Evolutionary conservation across 2,888 invertebrate genomes (phyloP), one percentile per base, ranked within the genome.

Genomic region (Phengaris alcon): DNA sequence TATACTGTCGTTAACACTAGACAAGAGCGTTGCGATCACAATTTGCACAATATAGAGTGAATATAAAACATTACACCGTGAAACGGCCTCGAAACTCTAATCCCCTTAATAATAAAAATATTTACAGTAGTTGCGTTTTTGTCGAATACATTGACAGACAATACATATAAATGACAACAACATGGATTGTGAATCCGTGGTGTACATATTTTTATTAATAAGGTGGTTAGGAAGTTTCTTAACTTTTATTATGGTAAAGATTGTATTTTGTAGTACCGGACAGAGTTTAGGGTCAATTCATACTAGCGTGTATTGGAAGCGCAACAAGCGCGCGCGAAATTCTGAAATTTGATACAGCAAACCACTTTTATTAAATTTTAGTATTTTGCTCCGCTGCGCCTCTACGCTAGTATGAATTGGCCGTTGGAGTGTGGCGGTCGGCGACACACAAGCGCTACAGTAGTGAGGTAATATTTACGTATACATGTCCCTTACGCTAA

Each of bases 381-480:
- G 2, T 10, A 64, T 35, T 22, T 9, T 10, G 59, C 35, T 59
- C 9, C 22, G 22, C 22, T 9, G 22, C 15, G 22, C 5, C 59
- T 52, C 10, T 5, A 9, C 35, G 64, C 64, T 44, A 22, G 51
- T 72, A 12, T 35, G 52, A n/a, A 12, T 22, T 12, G 22, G n/a
- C 51, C 13, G n/a, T 13, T 0, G 4, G 9, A 15, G 35, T 35
- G 52, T 54, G 35, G 15, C 6, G 12, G 51, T 70, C 15, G 10
- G 12, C 54, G 52, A 69, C 69, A 46, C 74, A 75, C 74, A 77
- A 77, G 77, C 77, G 76, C 75, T 75, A 75, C 68, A 82, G 85
- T 88, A 89, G 84, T 94, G 95, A 95, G 95, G 94, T 95, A 95
- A 94, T 88, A 86, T 87, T 94, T 95, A 95, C 95, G 95, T 95